A percentile compares a stretch with the other conserved stretches of the same genome.
These are phyloP conservation scores for Laticauda colubrina DNA, from an alignment of 2,113 vertebrate genomes.

Conservation along the genomic window DNA sequence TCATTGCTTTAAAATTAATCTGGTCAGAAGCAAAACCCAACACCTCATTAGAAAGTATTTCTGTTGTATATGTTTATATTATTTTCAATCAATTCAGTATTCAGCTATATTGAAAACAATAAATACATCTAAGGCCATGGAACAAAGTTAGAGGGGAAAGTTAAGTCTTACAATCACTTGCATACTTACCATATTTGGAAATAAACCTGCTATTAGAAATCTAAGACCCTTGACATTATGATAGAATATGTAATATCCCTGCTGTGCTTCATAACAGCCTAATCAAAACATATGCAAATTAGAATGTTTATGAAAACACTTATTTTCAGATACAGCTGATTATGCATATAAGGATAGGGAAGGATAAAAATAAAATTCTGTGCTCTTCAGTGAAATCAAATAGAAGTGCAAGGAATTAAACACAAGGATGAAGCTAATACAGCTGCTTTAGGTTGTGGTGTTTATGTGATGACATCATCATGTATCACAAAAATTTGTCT, in stretches of 20 bases:
- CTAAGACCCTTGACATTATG: neutral
- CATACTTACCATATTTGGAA: neutral
- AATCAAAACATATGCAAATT: neutral
- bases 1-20: neutral
- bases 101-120: neutral
- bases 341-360: too few species aligned
- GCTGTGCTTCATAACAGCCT: neutral
- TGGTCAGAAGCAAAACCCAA: neutral
- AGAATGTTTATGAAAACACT: neutral
- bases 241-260: neutral
- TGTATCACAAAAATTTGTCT: neutral
- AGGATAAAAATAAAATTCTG: neutral
- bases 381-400: neutral
- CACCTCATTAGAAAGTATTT: neutral
- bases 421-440: neutral
- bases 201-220: neutral
- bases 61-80: neutral
- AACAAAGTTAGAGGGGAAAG: neutral
- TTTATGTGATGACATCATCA: neutral
- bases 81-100: neutral
- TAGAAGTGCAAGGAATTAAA: neutral
- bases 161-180: neutral
- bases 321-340: neutral
- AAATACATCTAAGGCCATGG: neutral
- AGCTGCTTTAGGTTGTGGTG: neutral